Evolutionary conservation across 1,140 invertebrate genomes (phyloP).

Genomic region (Drosophila arawakana): DNA sequence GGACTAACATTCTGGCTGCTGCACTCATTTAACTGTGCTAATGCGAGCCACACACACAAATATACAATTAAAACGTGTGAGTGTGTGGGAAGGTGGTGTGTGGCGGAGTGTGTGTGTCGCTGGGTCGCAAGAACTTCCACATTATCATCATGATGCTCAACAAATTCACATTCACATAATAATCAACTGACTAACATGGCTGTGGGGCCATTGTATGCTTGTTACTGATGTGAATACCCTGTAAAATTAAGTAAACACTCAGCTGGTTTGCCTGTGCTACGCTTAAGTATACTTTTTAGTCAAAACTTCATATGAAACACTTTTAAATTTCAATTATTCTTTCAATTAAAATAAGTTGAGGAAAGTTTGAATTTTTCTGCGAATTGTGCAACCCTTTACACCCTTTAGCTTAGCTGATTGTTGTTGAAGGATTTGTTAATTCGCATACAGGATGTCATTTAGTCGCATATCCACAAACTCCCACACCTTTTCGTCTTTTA

Average conservation of each 20-base stretch:
- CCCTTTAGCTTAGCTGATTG: background rate
- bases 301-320: too few relatives aligned
- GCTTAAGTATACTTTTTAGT: too few relatives aligned
- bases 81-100: constrained; percentile 9
- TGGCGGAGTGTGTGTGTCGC: constrained; percentile 22
- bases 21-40: constrained; percentile 77
- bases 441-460: constrained; percentile 9
- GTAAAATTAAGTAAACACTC: background rate
- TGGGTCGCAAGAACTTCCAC: constrained; percentile 50
- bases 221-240: constrained; percentile 36
- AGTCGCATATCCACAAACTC: background rate
- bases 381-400: background rate
- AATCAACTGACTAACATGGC: constrained; percentile 30
- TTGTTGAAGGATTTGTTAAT: background rate
- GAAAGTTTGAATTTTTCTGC: background rate
- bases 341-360: background rate
- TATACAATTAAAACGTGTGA: constrained; percentile 18
- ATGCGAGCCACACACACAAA: constrained; percentile 44
- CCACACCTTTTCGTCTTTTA: constrained; percentile 3
- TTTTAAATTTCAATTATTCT: too few relatives aligned
- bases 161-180: constrained; percentile 51
- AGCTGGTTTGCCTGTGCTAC: too few relatives aligned
- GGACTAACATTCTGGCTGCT: constrained; percentile 16
- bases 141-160: constrained; percentile 40
- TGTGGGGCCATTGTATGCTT: constrained; percentile 52